Evolutionary conservation across 2,113 vertebrate species (phyloP).

Genomic region (Neomonachus schauinslandi): DNA sequence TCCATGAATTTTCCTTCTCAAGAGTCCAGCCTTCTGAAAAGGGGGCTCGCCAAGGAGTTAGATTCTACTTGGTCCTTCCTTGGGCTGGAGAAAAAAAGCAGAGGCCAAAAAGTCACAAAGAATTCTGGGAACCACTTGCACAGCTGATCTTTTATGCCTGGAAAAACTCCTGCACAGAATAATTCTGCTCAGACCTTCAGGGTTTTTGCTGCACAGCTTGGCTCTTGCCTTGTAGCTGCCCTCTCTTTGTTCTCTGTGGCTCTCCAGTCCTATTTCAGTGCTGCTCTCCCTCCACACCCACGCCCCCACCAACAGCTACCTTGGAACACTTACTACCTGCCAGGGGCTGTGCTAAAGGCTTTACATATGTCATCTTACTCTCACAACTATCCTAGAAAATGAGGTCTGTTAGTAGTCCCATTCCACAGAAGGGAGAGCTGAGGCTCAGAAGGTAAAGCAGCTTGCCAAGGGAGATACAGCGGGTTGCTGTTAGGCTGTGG

Average conservation of each 20-base stretch:
- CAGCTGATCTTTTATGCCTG: neutral
- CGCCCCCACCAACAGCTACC: neutral
- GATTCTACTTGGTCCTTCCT: slow-evolving; percentile 15
- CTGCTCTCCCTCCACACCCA: neutral
- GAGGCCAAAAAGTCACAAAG: slow-evolving; percentile 26
- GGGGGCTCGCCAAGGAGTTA: neutral
- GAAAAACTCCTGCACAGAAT: slow-evolving; percentile 1
- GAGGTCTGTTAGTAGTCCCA: neutral
- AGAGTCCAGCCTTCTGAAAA: neutral
- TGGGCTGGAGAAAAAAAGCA: neutral
- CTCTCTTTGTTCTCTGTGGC: neutral
- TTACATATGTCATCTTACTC: neutral
- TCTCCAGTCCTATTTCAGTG: neutral
- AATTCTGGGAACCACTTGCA: slow-evolving; percentile 9
- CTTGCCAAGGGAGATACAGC: neutral
- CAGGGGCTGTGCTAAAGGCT: neutral
- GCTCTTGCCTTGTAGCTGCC: neutral
- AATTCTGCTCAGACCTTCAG: neutral
- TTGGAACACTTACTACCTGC: neutral
- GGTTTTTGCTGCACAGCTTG: neutral
- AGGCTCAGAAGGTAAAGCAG: slow-evolving; percentile 40
- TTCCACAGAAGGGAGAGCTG: neutral
- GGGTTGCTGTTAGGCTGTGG: neutral
- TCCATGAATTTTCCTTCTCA: slow-evolving; percentile 28
- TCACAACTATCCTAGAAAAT: neutral